Evolutionary conservation across 2,113 vertebrate species (phyloP).

Genomic region (Callospermophilus lateralis): DNA sequence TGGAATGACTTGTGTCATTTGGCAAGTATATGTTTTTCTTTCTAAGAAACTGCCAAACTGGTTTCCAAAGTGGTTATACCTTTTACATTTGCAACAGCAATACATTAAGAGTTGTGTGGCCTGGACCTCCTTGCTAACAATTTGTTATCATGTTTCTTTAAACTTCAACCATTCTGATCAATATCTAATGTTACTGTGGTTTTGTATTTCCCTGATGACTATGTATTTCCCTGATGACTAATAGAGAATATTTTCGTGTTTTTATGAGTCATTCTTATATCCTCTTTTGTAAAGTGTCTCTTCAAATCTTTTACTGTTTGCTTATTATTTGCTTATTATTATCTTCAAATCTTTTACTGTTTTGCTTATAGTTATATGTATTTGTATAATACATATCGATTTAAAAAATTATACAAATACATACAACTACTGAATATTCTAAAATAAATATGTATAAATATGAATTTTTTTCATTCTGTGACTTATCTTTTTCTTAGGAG

Average conservation of each 20-base stretch:
- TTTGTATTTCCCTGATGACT: slow-evolving; percentile 10
- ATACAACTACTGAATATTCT: not conserved
- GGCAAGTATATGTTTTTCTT: not conserved
- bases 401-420: slow-evolving; percentile 1
- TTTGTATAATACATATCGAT: too few species aligned
- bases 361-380: not conserved
- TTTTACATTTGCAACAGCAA: not conserved
- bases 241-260: not conserved
- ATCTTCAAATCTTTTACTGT: slow-evolving; percentile 8
- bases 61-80: not conserved
- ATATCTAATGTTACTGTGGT: not conserved
- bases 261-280: not conserved
- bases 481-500: not conserved
- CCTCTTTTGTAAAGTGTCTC: not conserved
- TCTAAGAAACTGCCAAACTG: not conserved
- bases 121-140: not conserved
- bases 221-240: slow-evolving; percentile 16
- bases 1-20: not conserved
- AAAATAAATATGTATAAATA: not conserved
- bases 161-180: not conserved
- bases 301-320: not conserved
- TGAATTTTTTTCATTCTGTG: not conserved
- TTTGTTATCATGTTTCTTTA: not conserved
- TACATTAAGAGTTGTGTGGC: not conserved
- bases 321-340: not conserved